Evolutionary conservation across 2,113 vertebrate genomes (phyloP).

Genomic region (Pao palembangensis): DNA sequence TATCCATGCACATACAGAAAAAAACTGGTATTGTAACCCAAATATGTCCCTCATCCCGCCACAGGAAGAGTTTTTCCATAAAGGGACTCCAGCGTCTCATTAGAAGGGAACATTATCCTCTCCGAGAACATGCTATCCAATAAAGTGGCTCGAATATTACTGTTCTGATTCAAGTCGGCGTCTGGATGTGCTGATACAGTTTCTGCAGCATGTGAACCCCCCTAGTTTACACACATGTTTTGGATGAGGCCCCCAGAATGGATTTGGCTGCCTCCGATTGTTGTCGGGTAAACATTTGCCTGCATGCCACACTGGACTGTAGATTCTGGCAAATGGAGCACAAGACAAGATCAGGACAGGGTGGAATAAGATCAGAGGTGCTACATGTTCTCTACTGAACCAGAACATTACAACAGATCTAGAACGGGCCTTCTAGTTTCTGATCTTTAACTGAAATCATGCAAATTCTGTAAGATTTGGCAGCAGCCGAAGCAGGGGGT

Average conservation of each 20-base stretch:
- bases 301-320: slow-evolving; percentile 38
- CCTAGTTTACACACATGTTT: slow-evolving; percentile 55
- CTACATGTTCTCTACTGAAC: slow-evolving; percentile 24
- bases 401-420: slow-evolving; percentile 20
- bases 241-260: slow-evolving; percentile 48
- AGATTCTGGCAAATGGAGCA: slow-evolving; percentile 21
- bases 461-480: slow-evolving; percentile 17
- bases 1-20: slow-evolving; percentile 26
- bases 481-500: neutral
- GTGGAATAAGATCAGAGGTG: slow-evolving; percentile 23
- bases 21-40: slow-evolving; percentile 45
- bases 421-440: slow-evolving; percentile 22
- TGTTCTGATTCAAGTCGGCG: slow-evolving; percentile 27
- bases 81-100: slow-evolving; percentile 57
- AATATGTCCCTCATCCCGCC: slow-evolving; percentile 53
- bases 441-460: slow-evolving; percentile 21
- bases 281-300: slow-evolving; percentile 64
- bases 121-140: slow-evolving; percentile 20
- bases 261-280: slow-evolving; percentile 54
- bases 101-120: slow-evolving; percentile 54
- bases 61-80: slow-evolving; percentile 54
- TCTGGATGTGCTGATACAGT: slow-evolving; percentile 47
- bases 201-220: slow-evolving; percentile 37
- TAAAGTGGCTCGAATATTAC: slow-evolving; percentile 33
- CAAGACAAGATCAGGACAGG: neutral